Evolutionary conservation across 2,888 invertebrate genomes (phyloP), one percentile per base, ranked within the genome.

Genomic region (Mesorhabditis belari): DNA sequence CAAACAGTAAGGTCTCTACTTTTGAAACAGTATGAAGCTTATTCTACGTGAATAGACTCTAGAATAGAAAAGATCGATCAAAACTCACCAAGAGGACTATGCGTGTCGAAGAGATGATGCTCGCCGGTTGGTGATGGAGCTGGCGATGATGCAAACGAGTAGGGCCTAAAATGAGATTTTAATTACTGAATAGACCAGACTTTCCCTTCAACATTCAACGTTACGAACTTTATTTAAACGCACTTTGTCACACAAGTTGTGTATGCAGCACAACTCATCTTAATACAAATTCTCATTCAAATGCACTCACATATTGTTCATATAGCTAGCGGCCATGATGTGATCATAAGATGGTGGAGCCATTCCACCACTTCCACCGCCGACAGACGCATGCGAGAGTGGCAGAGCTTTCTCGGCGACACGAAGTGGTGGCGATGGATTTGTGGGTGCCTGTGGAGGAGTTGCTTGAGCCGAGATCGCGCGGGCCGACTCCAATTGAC

Each of bases 91-190:
- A 35, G 44, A 17, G 12, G 12, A 35, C n/a, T n/a, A n/a, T n/a
- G 58, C 21, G 63, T 56, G 23, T 70, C 72, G 58, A 72, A 72
- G 1, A 72, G 72, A 25, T 61, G 57, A 50, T 72, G 72, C 54
- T 72, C 72, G 21, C 70, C 69, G 49, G 66, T 66, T 9, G 69
- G 68, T 29, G 72, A 66, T 35, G 44, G 44, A 35, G 44, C 44
- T n/a, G 44, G 44, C n/a, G 44, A 35, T 9, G 44, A 9, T 9
- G 12, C n/a, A n/a, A 35, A 35, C 44, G 44, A 35, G 44, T 35
- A 35, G 44, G 44, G 44, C 44, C 44, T 35, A n/a, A 35, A 35
- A 35, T 17, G 12, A 35, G n/a, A n/a, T n/a, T n/a, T n/a, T n/a
- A n/a, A n/a, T n/a, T n/a, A n/a, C n/a, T n/a, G n/a, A n/a, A n/a